Percentiles rank a stretch among this genome's conserved stretches.
Conservation (phyloP, 2,113 vertebrate species). For the Epinephelus moara region DNA sequence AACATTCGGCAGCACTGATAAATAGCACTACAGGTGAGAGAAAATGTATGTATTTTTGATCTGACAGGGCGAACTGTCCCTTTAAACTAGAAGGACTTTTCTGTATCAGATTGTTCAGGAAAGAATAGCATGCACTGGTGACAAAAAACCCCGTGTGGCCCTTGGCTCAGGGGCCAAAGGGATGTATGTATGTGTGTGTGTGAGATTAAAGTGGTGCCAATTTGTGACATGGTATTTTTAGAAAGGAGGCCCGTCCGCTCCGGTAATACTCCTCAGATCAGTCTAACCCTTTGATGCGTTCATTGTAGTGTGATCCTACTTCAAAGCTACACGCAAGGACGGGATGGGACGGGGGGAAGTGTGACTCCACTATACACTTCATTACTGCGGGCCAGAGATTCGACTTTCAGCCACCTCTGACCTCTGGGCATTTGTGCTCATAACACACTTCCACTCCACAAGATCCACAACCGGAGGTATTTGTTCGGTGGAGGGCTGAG, state of each 20-base stretch:
- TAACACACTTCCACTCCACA: slow-evolving; percentile 44
- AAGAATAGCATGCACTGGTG: neutral
- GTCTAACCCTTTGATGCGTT: slow-evolving; percentile 77
- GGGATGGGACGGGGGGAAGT: slow-evolving; percentile 9
- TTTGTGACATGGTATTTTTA: slow-evolving; percentile 80
- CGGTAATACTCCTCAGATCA: slow-evolving; percentile 77
- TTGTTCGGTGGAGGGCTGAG: neutral
- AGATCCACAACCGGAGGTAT: slow-evolving; percentile 28
- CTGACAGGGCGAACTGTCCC: too few species aligned
- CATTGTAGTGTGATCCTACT: slow-evolving; percentile 79
- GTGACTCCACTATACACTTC: slow-evolving; percentile 47
- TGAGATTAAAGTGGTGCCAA: slow-evolving; percentile 76
- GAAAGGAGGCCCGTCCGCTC: slow-evolving; percentile 53
- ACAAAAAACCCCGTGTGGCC: neutral
- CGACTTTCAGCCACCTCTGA: slow-evolving; percentile 60
- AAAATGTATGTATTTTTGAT: too few species aligned
- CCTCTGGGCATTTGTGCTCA: slow-evolving; percentile 53
- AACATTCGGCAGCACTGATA: too few species aligned
- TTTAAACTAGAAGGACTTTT: neutral
- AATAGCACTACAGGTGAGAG: too few species aligned
- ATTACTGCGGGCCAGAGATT: slow-evolving; percentile 43
- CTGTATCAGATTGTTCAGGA: slow-evolving; percentile 3
- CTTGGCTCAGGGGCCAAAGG: slow-evolving; percentile 9
- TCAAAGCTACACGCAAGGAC: slow-evolving; percentile 76
- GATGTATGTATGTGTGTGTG: slow-evolving; percentile 7